Percentiles rank a stretch among this genome's conserved stretches.
Evolutionary conservation across 1,140 invertebrate genomes (phyloP).

Genomic region (Magallana ariakensis): DNA sequence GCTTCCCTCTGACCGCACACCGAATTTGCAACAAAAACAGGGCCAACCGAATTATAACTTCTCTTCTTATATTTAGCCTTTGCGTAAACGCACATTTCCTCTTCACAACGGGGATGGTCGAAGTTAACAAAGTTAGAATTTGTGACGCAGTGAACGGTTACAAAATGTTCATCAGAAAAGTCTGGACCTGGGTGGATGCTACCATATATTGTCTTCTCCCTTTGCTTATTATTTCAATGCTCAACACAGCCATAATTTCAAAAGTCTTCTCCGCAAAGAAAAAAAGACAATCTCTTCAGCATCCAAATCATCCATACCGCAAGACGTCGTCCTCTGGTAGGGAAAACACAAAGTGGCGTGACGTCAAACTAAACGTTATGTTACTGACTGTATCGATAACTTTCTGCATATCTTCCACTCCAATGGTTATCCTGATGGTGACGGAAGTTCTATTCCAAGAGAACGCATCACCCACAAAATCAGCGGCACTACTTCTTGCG

Average conservation of each 20-base stretch:
- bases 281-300: neutral
- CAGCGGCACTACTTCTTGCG: neutral
- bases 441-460: neutral
- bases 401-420: conserved; percentile 4
- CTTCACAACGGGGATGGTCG: neutral
- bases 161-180: neutral
- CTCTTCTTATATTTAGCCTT: neutral
- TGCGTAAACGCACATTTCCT: neutral
- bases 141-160: neutral
- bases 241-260: neutral
- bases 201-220: neutral
- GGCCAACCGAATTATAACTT: neutral
- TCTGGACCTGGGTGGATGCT: neutral
- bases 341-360: neutral
- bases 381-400: neutral
- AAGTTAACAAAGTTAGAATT: neutral
- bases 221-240: neutral
- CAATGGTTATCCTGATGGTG: neutral
- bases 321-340: neutral
- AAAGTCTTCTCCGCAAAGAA: neutral
- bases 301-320: neutral
- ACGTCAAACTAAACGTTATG: neutral
- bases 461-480: neutral
- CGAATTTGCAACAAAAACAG: neutral
- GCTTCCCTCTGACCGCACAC: neutral